Conservation (phyloP, 2,888 invertebrate genomes). For the Liposcelis brunnea region DNA sequence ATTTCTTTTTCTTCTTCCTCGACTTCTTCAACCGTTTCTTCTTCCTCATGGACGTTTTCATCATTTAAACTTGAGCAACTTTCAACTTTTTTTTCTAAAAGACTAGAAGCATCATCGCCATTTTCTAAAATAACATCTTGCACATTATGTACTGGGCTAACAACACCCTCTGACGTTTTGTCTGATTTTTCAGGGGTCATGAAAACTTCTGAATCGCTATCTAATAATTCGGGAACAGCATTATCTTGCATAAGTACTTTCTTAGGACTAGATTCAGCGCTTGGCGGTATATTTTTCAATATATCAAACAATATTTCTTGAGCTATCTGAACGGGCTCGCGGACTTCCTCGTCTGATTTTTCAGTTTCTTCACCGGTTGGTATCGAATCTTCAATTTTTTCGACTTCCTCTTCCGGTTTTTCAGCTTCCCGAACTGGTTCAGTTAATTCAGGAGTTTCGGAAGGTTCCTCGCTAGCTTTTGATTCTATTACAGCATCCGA, state of each 20-base stretch:
- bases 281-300: neutral
- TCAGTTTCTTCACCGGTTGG: neutral
- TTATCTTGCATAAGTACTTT: no score
- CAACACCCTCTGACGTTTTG: no score
- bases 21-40: constrained; percentile 14
- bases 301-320: constrained; percentile 3
- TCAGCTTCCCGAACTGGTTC: constrained; percentile 14
- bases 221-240: neutral
- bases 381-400: no score
- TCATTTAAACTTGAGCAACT: constrained; percentile 10
- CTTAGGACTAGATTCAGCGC: constrained; percentile 5
- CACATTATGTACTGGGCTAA: no score
- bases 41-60: constrained; percentile 13
- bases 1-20: constrained; percentile 10
- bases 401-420: no score
- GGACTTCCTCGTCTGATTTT: constrained; percentile 9
- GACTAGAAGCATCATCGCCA: neutral
- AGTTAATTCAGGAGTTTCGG: constrained; percentile 11
- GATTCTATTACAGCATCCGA: constrained; percentile 13
- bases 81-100: constrained; percentile 3
- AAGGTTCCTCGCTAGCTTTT: constrained; percentile 10
- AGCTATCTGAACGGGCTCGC: neutral
- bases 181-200: neutral
- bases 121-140: no score
- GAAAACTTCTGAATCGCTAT: constrained; percentile 5